These are phyloP conservation scores for Malurus cyaneus DNA, from an alignment of 2,113 vertebrate genomes.

Conservation along the genomic window DNA sequence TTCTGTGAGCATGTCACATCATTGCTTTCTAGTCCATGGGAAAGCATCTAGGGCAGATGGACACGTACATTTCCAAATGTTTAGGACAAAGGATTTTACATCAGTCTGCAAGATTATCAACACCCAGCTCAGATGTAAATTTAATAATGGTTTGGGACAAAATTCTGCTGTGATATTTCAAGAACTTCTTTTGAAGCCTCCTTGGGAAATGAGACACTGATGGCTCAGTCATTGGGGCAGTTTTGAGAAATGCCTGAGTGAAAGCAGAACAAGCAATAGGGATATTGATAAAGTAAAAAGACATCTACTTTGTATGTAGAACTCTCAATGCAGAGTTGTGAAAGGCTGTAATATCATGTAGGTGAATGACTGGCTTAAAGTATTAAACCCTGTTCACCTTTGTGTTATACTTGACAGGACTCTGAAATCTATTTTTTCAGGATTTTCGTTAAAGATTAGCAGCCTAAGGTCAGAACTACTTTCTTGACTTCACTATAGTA, in stretches of 20 bases:
- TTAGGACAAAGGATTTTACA: background rate
- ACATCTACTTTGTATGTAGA: background rate
- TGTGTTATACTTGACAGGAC: background rate
- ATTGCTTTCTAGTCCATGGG: background rate
- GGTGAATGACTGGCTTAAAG: background rate
- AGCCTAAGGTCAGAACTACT: background rate
- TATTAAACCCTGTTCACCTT: background rate
- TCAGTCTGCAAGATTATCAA: background rate
- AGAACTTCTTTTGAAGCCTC: background rate
- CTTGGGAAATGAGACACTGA: background rate
- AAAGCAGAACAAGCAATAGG: background rate
- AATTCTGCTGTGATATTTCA: background rate
- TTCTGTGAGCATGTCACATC: rapidly evolving
- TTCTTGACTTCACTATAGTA: background rate
- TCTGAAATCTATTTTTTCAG: background rate
- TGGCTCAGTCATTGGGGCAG: background rate
- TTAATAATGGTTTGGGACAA: background rate
- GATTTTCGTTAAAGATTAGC: background rate
- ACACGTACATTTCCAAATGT: background rate
- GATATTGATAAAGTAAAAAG: background rate
- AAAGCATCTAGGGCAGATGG: background rate
- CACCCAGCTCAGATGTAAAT: background rate
- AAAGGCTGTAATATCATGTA: background rate
- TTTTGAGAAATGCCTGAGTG: background rate
- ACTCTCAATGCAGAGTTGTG: background rate